These are phyloP conservation scores for Mastomys coucha DNA, from an alignment of 2,113 vertebrate species.

Conservation along the genomic window DNA sequence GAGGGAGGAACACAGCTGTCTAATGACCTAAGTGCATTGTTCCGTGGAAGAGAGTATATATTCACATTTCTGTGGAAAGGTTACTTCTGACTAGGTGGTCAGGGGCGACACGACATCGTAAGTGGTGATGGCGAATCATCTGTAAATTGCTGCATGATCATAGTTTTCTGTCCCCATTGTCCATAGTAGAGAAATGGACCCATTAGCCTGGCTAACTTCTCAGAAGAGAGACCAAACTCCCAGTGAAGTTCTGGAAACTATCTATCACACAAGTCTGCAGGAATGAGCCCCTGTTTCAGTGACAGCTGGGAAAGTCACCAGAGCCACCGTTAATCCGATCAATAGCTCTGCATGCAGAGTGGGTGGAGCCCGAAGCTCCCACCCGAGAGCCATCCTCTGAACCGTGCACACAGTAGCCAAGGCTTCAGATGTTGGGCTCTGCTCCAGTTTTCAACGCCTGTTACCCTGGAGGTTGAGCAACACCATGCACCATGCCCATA, in stretches of 20 bases:
- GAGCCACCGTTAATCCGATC: conserved; percentile 32
- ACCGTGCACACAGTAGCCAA: conserved; percentile 36
- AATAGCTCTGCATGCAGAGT: conserved; percentile 13
- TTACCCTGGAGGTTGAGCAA: conserved; percentile 62
- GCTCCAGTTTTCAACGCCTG: conserved; percentile 59
- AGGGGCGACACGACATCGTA: conserved; percentile 5
- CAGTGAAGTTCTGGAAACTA: neutral
- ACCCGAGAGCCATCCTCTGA: neutral
- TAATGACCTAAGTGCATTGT: neutral
- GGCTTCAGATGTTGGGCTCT: conserved; percentile 57
- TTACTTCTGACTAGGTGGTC: conserved; percentile 23
- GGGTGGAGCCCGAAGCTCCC: neutral
- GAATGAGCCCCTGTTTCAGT: neutral
- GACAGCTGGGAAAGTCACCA: conserved; percentile 1
- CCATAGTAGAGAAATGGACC: neutral
- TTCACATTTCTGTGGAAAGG: conserved; percentile 18
- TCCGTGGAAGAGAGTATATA: neutral
- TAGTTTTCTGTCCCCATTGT: neutral
- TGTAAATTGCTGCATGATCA: neutral
- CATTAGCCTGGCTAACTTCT: neutral
- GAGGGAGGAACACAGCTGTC: neutral
- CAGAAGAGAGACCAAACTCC: conserved; percentile 1
- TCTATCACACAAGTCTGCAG: conserved; percentile 7
- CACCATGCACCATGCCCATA: conserved; percentile 20
- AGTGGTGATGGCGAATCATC: neutral